Evolutionary conservation across 1,140 invertebrate genomes (phyloP).

Genomic region (Bombus breviceps): DNA sequence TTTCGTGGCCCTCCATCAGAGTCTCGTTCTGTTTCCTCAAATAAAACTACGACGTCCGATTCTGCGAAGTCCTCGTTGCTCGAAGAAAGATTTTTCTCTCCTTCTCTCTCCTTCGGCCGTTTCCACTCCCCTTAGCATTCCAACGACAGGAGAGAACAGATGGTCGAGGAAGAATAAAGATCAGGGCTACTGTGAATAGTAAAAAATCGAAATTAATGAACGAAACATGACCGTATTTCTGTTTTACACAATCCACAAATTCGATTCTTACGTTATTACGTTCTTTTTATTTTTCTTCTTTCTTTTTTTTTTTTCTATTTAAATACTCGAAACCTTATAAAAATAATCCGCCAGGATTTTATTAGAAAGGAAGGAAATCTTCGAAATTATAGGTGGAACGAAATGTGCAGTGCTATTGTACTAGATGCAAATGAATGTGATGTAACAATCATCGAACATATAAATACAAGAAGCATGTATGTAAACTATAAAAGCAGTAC

Average conservation of each 20-base stretch:
- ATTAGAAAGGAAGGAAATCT: not conserved
- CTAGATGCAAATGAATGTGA: not conserved
- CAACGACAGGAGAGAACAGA: constrained; percentile 46
- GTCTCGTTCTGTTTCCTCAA: constrained; percentile 49
- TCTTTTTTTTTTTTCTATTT: not conserved
- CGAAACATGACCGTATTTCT: not conserved
- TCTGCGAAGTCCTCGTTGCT: constrained; percentile 49
- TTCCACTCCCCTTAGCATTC: constrained; percentile 48
- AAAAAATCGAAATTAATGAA: constrained; percentile 16
- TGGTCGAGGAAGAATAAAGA: constrained; percentile 39
- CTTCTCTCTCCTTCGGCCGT: constrained; percentile 19
- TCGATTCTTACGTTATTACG: not conserved
- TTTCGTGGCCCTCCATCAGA: constrained; percentile 29
- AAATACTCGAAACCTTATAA: not conserved
- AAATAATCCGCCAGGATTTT: not conserved
- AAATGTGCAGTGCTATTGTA: too few species aligned
- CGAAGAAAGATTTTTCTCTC: constrained; percentile 52
- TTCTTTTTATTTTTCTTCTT: not conserved
- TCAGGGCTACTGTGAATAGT: not conserved
- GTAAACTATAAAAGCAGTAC: not conserved
- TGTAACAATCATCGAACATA: not conserved
- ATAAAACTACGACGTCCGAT: constrained; percentile 46
- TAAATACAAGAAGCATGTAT: not conserved
- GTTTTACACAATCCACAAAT: not conserved
- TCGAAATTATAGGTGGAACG: not conserved